Conservation (phyloP, 2,888 invertebrate genomes). For the Tiphia femorata region DNA sequence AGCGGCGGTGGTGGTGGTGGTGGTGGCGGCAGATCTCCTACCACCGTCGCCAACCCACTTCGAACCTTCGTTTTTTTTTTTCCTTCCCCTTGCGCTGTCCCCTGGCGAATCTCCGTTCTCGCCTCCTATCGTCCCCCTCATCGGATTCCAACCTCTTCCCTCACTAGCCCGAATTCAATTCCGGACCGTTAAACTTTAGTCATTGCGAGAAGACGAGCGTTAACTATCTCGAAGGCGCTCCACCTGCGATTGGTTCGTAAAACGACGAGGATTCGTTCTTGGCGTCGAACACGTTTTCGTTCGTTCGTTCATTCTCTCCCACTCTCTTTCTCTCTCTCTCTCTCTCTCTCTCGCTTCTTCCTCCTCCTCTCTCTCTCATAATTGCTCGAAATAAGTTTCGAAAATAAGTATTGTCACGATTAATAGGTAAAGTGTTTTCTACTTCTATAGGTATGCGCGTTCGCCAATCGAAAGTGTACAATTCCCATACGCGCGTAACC, state of each 20-base stretch:
- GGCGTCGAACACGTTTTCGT: neutral
- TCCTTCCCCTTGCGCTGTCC: conserved; percentile 13
- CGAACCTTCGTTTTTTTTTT: conserved; percentile 20
- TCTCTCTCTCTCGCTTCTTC: neutral
- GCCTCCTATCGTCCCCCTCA: too few relatives aligned
- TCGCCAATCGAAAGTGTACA: too few relatives aligned
- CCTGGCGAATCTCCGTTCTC: conserved; percentile 4
- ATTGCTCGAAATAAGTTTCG: neutral
- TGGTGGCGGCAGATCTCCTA: too few relatives aligned
- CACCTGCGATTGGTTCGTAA: neutral
- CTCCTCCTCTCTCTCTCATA: neutral
- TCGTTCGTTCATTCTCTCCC: too few relatives aligned
- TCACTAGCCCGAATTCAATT: conserved; percentile 54
- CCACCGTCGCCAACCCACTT: too few relatives aligned
- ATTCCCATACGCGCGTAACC: too few relatives aligned
- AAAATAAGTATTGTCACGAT: too few relatives aligned
- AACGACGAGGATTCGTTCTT: neutral
- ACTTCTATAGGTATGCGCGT: too few relatives aligned
- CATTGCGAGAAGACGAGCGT: conserved; percentile 43
- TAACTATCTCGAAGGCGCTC: conserved; percentile 28
- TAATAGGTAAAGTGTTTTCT: too few relatives aligned
- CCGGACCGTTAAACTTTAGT: conserved; percentile 50
- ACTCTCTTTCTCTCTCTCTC: too few relatives aligned
- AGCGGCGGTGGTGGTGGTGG: too few relatives aligned
- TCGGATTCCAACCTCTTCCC: too few relatives aligned